phyloP scores from a whole-genome alignment of 2,113 vertebrate species.

The Neomonachus schauinslandi region DNA sequence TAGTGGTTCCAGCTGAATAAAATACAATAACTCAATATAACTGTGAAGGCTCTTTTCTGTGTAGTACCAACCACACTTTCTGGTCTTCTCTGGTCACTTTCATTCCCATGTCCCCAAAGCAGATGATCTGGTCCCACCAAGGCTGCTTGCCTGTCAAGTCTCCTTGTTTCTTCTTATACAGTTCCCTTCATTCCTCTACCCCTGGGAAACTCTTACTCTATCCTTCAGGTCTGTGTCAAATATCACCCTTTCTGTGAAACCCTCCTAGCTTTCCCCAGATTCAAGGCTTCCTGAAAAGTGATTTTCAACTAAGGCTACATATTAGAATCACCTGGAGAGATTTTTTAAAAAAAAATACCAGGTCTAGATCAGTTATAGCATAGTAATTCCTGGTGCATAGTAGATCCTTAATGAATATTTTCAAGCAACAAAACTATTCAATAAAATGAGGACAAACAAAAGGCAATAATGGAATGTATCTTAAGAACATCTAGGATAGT shows the following conservation, averaged over 20 bases:
- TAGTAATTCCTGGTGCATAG: not conserved
- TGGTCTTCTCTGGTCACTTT: not conserved
- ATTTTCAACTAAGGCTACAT: not conserved
- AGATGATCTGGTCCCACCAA: not conserved
- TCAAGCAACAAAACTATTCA: slow-evolving; percentile 24
- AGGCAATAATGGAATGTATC: not conserved
- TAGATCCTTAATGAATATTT: not conserved
- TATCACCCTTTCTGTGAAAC: not conserved
- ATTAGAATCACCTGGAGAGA: not conserved
- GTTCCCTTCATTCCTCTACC: not conserved
- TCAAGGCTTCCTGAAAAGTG: not conserved
- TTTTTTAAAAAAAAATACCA: not conserved
- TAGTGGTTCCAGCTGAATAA: not conserved
- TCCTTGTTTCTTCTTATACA: not conserved
- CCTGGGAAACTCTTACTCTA: not conserved
- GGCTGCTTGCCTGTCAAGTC: not conserved
- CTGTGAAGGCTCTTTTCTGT: not conserved
- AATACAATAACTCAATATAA: not conserved
- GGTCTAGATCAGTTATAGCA: not conserved
- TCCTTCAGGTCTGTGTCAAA: not conserved
- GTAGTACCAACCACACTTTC: not conserved
- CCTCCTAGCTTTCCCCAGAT: not conserved
- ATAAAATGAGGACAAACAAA: slow-evolving; percentile 23
- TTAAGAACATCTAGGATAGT: slow-evolving; percentile 27
- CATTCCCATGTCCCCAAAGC: not conserved